Evolutionary conservation across 2,888 invertebrate species (phyloP), one percentile per base, ranked within the genome.

Genomic region (Netelia fuscicornis): DNA sequence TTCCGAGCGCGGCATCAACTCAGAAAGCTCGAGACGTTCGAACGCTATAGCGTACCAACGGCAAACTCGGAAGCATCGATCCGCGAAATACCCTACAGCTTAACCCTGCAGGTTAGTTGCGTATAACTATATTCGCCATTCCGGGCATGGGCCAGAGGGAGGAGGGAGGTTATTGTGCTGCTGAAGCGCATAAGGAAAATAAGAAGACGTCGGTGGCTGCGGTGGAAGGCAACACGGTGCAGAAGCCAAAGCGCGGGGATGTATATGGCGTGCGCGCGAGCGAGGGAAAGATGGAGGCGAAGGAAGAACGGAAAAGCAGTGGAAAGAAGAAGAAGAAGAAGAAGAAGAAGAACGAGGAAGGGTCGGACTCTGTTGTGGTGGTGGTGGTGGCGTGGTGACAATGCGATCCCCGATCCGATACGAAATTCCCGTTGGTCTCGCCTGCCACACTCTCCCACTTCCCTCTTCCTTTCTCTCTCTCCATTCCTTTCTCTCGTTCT

Each of bases 41-140:
- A 37, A 20, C 44, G 44, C 9, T 58, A 44, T 10, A 58, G 62
- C 60, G 20, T 58, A 62, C 58, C 78, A 30, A 30, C 67, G 10
- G 48, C 62, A 60, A 68, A 62, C 68, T 52, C 52, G 78, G 88
- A 89, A 89, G 90, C 91, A 91, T 91, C 90, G 90, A 91, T 90
- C 90, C 91, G 90, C 91, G 88, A 91, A 90, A 91, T 89, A 90
- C 89, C 88, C 88, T 89, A 87, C 89, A 89, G 86, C 86, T 84
- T 85, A 88, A 86, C 88, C 89, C 89, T 88, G 86, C 89, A 37
- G 3, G 90, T 89, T 90, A 85, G 86, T 81, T 86, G 83, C 89
- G 89, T 89, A 90, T 48, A 13, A 13, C 48, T 54, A 17, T 54
- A 54, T 54, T n/a, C 17, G 17, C n/a, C 54, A 54, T 13, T 54